Evolutionary conservation across 1,140 invertebrate species (phyloP).

Genomic region (Conus betulinus): DNA sequence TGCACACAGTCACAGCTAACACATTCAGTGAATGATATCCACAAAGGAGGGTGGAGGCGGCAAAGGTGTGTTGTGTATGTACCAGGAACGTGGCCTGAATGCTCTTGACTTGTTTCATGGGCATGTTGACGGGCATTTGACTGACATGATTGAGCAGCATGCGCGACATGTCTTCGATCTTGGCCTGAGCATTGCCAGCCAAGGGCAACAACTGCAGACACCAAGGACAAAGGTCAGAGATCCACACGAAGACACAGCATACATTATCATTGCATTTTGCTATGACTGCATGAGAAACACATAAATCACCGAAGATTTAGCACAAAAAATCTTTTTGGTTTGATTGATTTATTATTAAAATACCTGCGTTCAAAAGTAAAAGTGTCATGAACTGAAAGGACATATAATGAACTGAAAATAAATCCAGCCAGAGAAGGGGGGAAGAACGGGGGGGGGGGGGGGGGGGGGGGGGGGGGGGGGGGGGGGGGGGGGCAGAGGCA

Average conservation of each 20-base stretch:
- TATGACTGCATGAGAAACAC: too few relatives aligned
- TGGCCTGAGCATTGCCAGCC: slow-evolving; percentile 74
- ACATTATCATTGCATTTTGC: too few relatives aligned
- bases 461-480: too few relatives aligned
- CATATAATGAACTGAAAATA: neutral
- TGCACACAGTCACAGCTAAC: too few relatives aligned
- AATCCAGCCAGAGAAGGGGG: neutral
- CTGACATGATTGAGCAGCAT: slow-evolving; percentile 74
- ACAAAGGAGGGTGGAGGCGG: too few relatives aligned
- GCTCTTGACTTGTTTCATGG: slow-evolving; percentile 72
- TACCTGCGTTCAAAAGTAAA: neutral
- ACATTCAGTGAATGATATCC: too few relatives aligned
- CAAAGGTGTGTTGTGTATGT: neutral
- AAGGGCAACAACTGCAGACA: slow-evolving; percentile 71
- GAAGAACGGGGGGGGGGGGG: neutral
- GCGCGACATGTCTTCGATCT: slow-evolving; percentile 75
- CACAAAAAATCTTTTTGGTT: too few relatives aligned
- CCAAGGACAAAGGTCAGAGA: neutral
- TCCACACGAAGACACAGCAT: too few relatives aligned
- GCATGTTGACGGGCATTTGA: slow-evolving; percentile 74
- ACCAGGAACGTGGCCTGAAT: slow-evolving; percentile 54
- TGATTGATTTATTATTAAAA: too few relatives aligned
- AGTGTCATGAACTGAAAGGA: neutral
- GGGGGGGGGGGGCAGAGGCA: too few relatives aligned
- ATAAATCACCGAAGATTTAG: too few relatives aligned